Base-by-base conservation (phyloP, 2,888 invertebrate species). In the Stictocephala bisonia region DNA sequence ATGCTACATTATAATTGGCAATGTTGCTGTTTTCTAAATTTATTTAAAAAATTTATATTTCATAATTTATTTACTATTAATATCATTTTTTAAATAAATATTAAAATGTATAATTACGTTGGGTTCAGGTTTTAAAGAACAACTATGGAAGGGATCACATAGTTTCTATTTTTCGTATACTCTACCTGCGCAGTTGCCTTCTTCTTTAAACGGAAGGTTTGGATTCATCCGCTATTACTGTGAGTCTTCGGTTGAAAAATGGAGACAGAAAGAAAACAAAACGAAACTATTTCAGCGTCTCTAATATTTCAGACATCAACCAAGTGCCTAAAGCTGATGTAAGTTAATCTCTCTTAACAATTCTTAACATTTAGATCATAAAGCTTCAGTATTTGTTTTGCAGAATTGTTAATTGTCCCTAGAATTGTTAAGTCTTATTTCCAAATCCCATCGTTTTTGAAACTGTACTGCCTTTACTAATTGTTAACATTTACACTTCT, bases 181-280 rank as follows among this genome's bases (percentile, higher is more conserved):
- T 3, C 78, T 81, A 24, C 81, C 81, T 4, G 74, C 76, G 26
- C 79, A 80, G 60, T 76, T 81, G 24, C 81, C 81, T 0, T 74
- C 80, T 2, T 80, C 80, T 9, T 81, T 80, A 74, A 78, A 80
- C 60, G 81, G 81, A 11, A 75, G 79, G 20, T 79, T 75, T 56
- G 80, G 80, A 26, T 81, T 80, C 73, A 77, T 82, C 18, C 79
- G 80, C 9, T 82, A 82, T 75, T 81, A 79, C 73, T 79, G 81
- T 66, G 82, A 82, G 74, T 80, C 81, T 11, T 74, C 79, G 7
- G 77, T 82, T 0, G 79, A 81, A 31, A 70, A 81, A 3, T 79
- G 79, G 60, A 76, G 77, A 69, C 76, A 77, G 9, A 78, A 79
- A 4, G 78, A n/a, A 81, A 44, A 77, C 75, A n/a, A 68, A 79